These are phyloP conservation scores for Pristionchus maxplancki DNA, from an alignment of 2,888 invertebrate species.

Conservation along the genomic window DNA sequence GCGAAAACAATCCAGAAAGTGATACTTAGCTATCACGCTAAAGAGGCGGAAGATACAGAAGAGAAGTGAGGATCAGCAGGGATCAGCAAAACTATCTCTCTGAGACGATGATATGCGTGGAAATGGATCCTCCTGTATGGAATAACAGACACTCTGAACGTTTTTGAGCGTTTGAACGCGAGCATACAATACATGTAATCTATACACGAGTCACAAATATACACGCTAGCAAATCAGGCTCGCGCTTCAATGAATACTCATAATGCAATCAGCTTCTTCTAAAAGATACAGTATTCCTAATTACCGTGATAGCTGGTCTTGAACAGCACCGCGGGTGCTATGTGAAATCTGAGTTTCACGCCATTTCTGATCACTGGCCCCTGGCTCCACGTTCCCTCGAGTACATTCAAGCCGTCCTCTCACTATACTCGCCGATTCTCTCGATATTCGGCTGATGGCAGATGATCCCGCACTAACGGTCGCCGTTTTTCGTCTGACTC, in stretches of 20 bases:
- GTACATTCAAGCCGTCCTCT: neutral
- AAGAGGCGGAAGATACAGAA: neutral
- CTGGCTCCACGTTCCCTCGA: too few species aligned
- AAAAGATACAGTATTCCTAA: too few species aligned
- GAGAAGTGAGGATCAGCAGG: neutral
- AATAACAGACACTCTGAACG: neutral
- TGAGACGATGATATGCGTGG: neutral
- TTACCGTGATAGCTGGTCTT: too few species aligned
- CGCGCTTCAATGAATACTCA: too few species aligned
- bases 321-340: too few species aligned
- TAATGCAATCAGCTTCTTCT: too few species aligned
- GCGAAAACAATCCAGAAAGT: neutral
- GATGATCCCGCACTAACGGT: slow-evolving; percentile 10
- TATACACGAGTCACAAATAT: too few species aligned
- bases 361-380: too few species aligned
- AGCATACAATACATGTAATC: too few species aligned
- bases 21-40: neutral
- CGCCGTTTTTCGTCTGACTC: neutral
- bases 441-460: neutral
- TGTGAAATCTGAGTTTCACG: too few species aligned
- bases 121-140: neutral
- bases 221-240: too few species aligned
- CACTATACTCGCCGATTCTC: neutral
- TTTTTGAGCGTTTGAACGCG: too few species aligned
- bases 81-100: neutral